phyloP scores from a whole-genome alignment of 2,113 vertebrate genomes.

The Rostratula benghalensis region DNA sequence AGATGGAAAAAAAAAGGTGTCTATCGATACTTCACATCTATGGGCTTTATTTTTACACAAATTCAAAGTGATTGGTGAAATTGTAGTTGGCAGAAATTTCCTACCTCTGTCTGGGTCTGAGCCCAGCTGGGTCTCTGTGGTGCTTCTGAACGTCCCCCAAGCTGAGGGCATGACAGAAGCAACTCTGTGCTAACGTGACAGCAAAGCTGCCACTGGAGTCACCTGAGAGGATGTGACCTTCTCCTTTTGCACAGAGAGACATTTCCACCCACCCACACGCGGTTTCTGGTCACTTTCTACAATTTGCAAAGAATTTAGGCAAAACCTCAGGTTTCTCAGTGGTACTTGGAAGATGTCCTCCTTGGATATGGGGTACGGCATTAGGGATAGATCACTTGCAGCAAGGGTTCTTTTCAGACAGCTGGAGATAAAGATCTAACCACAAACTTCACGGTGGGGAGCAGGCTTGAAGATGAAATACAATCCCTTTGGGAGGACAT shows the following conservation, averaged over 20 bases:
- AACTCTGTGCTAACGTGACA: background rate
- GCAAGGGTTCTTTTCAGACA: background rate
- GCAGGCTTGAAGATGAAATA: background rate
- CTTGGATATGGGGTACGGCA: background rate
- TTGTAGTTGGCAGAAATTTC: background rate
- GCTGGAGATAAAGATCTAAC: slow-evolving; percentile 2
- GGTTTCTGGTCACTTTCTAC: background rate
- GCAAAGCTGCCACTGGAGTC: background rate
- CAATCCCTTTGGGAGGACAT: background rate
- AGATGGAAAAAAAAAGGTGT: too few relatives aligned
- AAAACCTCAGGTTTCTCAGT: background rate
- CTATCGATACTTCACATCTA: background rate
- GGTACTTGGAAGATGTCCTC: background rate
- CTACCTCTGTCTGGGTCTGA: background rate
- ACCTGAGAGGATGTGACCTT: background rate
- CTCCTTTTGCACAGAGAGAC: background rate
- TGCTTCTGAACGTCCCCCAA: background rate
- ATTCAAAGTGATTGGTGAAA: background rate
- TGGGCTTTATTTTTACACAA: background rate
- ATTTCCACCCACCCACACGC: background rate
- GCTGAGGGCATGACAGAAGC: background rate
- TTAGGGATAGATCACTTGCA: background rate
- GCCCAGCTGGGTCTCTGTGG: background rate
- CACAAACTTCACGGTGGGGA: background rate
- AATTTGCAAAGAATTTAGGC: background rate